A percentile compares a stretch with the other conserved stretches of the same genome.
Conservation (phyloP, 2,797 vertebrate species). For the Hemitrygon akajei region DNA sequence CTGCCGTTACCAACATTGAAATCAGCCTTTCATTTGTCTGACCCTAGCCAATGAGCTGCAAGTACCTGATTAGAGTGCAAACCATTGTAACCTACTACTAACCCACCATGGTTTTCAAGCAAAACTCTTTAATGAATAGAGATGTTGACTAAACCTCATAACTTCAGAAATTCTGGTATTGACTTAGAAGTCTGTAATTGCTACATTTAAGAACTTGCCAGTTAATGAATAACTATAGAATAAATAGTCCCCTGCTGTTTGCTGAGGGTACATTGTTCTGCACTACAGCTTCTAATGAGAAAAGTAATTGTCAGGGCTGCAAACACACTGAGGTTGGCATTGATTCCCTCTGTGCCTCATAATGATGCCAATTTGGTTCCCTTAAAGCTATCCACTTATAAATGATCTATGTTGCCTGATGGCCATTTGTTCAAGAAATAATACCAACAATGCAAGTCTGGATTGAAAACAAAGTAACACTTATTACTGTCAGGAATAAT, state of each 20-base stretch:
- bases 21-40: background rate
- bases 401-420: background rate
- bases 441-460: background rate
- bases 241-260: background rate
- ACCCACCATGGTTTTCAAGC: background rate
- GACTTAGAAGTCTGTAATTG: background rate
- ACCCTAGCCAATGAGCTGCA: background rate
- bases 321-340: background rate
- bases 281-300: slow-evolving; percentile 4
- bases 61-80: background rate
- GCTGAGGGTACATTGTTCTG: background rate
- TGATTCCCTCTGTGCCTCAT: background rate
- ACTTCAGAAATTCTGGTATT: background rate
- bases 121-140: background rate
- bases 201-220: background rate
- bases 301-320: background rate
- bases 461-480: background rate
- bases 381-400: background rate
- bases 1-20: background rate
- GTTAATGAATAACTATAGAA: background rate
- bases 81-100: background rate
- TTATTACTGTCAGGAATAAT: background rate
- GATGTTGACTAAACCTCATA: background rate
- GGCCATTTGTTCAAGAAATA: background rate
- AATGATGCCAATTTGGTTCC: background rate